Base-by-base conservation (phyloP, 2,113 vertebrate genomes). In the Lepus europaeus region DNA sequence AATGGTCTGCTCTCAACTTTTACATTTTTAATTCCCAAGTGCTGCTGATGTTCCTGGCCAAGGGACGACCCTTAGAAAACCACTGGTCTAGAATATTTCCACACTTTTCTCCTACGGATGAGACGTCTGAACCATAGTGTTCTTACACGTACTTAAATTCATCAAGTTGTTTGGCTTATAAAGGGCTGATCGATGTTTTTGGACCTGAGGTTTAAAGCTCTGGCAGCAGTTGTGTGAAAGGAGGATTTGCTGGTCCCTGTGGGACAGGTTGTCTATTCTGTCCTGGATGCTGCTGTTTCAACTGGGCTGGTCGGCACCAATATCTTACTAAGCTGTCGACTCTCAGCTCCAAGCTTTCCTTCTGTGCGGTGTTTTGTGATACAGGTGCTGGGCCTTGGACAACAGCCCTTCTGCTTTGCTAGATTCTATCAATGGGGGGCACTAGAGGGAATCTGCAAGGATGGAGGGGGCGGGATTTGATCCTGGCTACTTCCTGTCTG, bases 311-410 rank as follows among this genome's bases (percentile, higher is more conserved):
- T 20, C 68, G 49, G 72, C 1, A 2, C 11, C 2, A 19, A 5
- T 56, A 31, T 77, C 33, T 89, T 36, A 51, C 6, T 20, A 27
- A 33, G 27, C 19, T 56, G 0, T 39, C 25, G 56, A 56, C 0
- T 11, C 2, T 69, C 59, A 63, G 59, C 59, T 69, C 45, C 68
- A 19, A 61, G 6, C 25, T 11, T 27, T 22, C 39, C 19, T 29
- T 59, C 5, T n/a, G 16, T 63, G 29, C 53, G 10, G 16, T 51
- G 36, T 69, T 2, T n/a, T 27, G 56, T 66, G 81, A 74, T 11
- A 0, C 2, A 39, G 77, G 69, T 5, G 6, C n/a, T 12, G 31
- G 63, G 5, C 19, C 72, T 20, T 10, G 9, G 5, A 10, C 11
- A 7, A 33, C 5, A 0, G 5, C 8, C 29, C 76, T 76, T 59